Percentiles rank a stretch among this genome's conserved stretches.
Conservation (phyloP, 2,888 invertebrate species). For the Serrognathus titanus region DNA sequence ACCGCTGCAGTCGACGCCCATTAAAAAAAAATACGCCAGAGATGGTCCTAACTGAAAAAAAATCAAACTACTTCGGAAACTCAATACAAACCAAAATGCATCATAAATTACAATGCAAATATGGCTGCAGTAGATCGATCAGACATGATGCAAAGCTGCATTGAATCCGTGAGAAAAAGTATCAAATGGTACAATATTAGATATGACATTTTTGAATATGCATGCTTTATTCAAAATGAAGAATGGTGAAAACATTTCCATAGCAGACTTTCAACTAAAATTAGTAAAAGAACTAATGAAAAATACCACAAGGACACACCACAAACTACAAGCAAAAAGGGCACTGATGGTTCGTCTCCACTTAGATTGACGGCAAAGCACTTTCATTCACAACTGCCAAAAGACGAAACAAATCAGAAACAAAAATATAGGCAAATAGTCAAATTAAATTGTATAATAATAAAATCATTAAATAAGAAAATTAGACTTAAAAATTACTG, state of each 20-base stretch:
- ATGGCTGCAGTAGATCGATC: conserved; percentile 31
- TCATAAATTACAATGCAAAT: conserved; percentile 33
- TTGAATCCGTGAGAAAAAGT: conserved; percentile 3
- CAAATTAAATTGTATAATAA: too few species aligned
- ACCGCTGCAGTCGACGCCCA: too few species aligned
- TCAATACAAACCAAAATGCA: conserved; percentile 27
- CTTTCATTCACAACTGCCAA: neutral
- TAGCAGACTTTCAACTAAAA: conserved; percentile 6
- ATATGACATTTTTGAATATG: conserved; percentile 13
- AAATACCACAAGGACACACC: neutral
- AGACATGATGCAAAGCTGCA: conserved; percentile 7
- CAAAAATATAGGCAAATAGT: neutral
- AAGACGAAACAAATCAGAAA: neutral
- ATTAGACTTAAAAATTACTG: too few species aligned
- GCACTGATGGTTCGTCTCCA: neutral
- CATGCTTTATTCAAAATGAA: conserved; percentile 14
- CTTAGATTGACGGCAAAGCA: neutral
- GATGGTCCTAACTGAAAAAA: conserved; percentile 18
- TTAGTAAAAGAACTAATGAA: conserved; percentile 3
- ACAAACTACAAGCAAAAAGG: neutral
- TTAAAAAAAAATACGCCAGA: too few species aligned
- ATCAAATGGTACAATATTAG: conserved; percentile 13
- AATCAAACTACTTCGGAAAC: conserved; percentile 16
- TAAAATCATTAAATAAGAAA: too few species aligned
- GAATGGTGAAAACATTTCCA: conserved; percentile 6